phyloP scores from a whole-genome alignment of 2,888 invertebrate species.

The Agonopterix heracliana region DNA sequence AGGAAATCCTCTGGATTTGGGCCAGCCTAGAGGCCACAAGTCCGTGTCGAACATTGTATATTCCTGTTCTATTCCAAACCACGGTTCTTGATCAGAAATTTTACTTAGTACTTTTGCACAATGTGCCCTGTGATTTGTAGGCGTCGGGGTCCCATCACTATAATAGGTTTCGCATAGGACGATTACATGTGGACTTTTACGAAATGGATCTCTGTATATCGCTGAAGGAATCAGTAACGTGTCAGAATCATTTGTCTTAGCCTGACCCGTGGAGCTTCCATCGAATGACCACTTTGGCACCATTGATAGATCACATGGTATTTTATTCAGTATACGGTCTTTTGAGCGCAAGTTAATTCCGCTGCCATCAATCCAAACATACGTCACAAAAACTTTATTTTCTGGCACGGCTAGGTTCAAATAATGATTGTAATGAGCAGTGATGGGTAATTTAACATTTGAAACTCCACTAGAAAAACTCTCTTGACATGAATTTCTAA shows the following conservation, averaged over 20 bases:
- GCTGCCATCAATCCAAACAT: conserved; percentile 89
- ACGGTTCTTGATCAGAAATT: conserved; percentile 80
- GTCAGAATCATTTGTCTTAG: conserved; percentile 88
- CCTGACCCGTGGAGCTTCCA: conserved; percentile 95
- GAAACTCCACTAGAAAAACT: conserved; percentile 29
- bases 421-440: conserved; percentile 43
- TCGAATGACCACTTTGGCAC: conserved; percentile 94
- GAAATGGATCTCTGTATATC: conserved; percentile 93
- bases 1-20: conserved; percentile 91
- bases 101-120: conserved; percentile 77
- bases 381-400: conserved; percentile 79
- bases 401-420: conserved; percentile 69
- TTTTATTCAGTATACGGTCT: conserved; percentile 78
- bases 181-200: conserved; percentile 88
- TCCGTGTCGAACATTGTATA: conserved; percentile 91
- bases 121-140: conserved; percentile 81
- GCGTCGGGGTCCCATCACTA: conserved; percentile 84
- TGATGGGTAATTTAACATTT: conserved; percentile 27
- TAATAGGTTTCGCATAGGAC: conserved; percentile 87
- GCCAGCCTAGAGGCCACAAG: conserved; percentile 92
- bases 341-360: conserved; percentile 82
- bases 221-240: conserved; percentile 91
- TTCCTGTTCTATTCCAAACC: conserved; percentile 96
- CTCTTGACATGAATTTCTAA: conserved; percentile 1
- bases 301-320: conserved; percentile 66